Percentiles rank a stretch among this genome's conserved stretches.
Conservation (phyloP, 2,888 invertebrate genomes). For the Netelia melanura region DNA sequence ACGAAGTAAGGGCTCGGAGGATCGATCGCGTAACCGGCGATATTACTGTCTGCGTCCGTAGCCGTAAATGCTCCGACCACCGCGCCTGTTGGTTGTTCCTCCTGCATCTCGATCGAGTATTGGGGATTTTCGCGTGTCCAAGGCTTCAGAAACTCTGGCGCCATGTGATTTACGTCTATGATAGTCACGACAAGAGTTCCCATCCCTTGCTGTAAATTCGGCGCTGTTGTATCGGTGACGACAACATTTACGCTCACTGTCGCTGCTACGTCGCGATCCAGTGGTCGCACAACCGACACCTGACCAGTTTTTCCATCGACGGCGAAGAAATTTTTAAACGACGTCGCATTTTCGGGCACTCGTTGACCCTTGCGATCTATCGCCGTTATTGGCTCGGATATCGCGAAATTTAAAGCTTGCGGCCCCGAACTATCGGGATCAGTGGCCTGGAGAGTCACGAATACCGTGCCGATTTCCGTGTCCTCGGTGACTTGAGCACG, state of each 20-base stretch:
- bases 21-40: slow-evolving; percentile 90
- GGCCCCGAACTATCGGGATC: slow-evolving; percentile 92
- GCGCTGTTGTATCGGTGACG: slow-evolving; percentile 93
- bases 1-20: slow-evolving; percentile 91
- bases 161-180: slow-evolving; percentile 87
- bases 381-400: slow-evolving; percentile 91
- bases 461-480: slow-evolving; percentile 89
- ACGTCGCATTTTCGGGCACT: slow-evolving; percentile 84
- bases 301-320: slow-evolving; percentile 88
- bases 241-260: slow-evolving; percentile 92
- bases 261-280: slow-evolving; percentile 90
- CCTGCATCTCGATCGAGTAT: slow-evolving; percentile 89
- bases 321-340: slow-evolving; percentile 88
- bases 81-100: slow-evolving; percentile 93
- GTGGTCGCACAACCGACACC: slow-evolving; percentile 88
- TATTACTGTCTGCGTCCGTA: slow-evolving; percentile 93
- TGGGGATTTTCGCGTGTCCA: slow-evolving; percentile 89
- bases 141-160: slow-evolving; percentile 89
- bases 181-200: slow-evolving; percentile 88
- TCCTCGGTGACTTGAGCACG: slow-evolving; percentile 93
- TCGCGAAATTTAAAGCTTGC: slow-evolving; percentile 89
- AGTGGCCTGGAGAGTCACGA: slow-evolving; percentile 90
- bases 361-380: slow-evolving; percentile 94
- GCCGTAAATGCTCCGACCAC: slow-evolving; percentile 92
- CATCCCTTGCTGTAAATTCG: slow-evolving; percentile 91